A percentile compares a stretch with the other conserved stretches of the same genome.
Conservation (phyloP, 2,888 invertebrate species). For the Caenorhabditis sp. region DNA sequence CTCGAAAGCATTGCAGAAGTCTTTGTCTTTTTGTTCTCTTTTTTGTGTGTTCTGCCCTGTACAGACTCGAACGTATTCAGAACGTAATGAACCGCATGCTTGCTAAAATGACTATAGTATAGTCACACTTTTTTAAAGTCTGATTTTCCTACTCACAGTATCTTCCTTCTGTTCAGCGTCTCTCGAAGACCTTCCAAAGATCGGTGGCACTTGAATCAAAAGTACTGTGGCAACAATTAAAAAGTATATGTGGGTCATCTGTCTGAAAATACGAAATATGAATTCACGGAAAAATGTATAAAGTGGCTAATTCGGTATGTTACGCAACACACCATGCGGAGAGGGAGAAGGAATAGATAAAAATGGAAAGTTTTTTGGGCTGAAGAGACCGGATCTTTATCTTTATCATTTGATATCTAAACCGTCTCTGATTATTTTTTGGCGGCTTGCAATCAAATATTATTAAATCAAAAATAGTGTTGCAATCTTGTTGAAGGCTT, state of each 20-base stretch:
- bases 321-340: constrained; percentile 12
- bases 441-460: too few relatives aligned
- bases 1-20: constrained; percentile 70
- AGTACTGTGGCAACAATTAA: too few relatives aligned
- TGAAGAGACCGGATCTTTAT: constrained; percentile 37
- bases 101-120: too few relatives aligned
- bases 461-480: background rate
- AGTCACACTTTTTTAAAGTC: too few relatives aligned
- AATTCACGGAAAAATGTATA: constrained; percentile 15
- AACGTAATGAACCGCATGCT: constrained; percentile 70
- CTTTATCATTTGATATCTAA: background rate
- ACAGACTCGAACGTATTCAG: constrained; percentile 69
- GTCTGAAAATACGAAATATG: too few relatives aligned
- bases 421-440: background rate
- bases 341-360: constrained; percentile 2
- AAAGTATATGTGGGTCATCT: too few relatives aligned
- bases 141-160: too few relatives aligned
- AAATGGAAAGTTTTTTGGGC: constrained; percentile 34
- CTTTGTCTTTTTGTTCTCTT: constrained; percentile 53
- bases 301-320: too few relatives aligned
- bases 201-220: background rate
- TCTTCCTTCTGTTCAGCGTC: constrained; percentile 32
- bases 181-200: constrained; percentile 13
- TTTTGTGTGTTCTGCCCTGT: constrained; percentile 37
- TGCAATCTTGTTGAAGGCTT: background rate